Evolutionary conservation across 2,113 vertebrate species (phyloP).

Genomic region (Pseudonaja textilis): DNA sequence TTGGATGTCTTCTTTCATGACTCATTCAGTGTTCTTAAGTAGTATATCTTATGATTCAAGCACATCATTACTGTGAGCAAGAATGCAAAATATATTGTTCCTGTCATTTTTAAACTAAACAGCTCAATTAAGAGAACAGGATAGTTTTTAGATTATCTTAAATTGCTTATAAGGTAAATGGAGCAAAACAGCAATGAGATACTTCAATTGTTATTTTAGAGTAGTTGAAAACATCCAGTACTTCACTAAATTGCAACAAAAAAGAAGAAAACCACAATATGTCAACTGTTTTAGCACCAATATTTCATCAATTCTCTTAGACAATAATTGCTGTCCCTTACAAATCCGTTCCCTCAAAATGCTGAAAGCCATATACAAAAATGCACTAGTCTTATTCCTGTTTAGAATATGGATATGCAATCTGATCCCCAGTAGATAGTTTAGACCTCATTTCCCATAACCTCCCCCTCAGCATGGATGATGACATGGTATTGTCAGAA

Average conservation of each 20-base stretch:
- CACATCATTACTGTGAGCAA: background rate
- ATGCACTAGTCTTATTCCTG: constrained; percentile 17
- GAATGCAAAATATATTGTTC: constrained; percentile 1
- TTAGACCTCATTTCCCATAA: background rate
- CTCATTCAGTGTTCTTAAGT: background rate
- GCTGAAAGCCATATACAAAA: background rate
- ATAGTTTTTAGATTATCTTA: constrained; percentile 20
- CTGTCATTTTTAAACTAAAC: constrained; percentile 27
- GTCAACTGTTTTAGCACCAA: constrained; percentile 30
- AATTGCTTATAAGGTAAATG: constrained; percentile 24
- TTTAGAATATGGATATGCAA: background rate
- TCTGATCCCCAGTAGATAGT: background rate
- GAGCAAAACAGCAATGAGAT: background rate
- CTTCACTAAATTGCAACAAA: constrained; percentile 22
- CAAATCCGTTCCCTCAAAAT: background rate
- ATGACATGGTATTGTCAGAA: background rate
- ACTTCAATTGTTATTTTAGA: constrained; percentile 24
- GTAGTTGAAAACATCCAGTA: constrained; percentile 30
- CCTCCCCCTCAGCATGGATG: background rate
- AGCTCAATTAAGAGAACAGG: constrained; percentile 25
- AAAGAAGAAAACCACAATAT: constrained; percentile 34
- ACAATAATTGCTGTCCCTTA: constrained; percentile 25
- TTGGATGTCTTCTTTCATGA: constrained; percentile 1
- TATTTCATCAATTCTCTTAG: constrained; percentile 15
- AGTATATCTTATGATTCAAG: background rate